Conservation (phyloP, 2,113 vertebrate genomes). For the Marmota monax region DNA sequence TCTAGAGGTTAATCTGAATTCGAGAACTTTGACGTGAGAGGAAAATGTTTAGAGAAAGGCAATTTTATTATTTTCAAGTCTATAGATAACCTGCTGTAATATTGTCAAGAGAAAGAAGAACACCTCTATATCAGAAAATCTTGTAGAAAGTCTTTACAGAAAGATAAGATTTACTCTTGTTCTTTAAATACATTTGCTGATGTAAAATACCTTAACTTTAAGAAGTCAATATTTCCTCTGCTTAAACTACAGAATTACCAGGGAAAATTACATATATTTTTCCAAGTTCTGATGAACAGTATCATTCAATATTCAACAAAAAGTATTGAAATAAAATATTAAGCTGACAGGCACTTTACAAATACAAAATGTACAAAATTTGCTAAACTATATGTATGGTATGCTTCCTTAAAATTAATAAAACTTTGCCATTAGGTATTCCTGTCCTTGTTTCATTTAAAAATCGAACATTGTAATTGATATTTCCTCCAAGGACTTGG, state of each 20-base stretch:
- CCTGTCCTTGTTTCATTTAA: neutral
- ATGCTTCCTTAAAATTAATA: neutral
- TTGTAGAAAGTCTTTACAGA: neutral
- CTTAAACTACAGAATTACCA: neutral
- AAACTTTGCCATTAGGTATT: neutral
- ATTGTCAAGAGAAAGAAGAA: neutral
- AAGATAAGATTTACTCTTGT: neutral
- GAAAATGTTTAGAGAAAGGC: neutral
- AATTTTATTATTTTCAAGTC: neutral
- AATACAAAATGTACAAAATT: neutral
- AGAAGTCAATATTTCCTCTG: neutral
- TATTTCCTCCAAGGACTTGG: neutral
- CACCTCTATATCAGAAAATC: neutral
- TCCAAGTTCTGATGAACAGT: neutral
- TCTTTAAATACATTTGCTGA: conserved; percentile 5
- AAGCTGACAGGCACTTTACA: neutral
- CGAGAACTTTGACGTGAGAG: conserved; percentile 29
- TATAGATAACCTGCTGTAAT: neutral
- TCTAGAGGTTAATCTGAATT: conserved; percentile 30
- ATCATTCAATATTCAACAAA: neutral
- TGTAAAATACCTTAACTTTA: conserved; percentile 1
- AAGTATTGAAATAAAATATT: neutral
- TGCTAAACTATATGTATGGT: fast-evolving
- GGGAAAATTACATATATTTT: neutral
- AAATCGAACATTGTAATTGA: neutral